A percentile compares a stretch with the other conserved stretches of the same genome.
phyloP scores from a whole-genome alignment of 2,113 vertebrate species.

The Podarcis cretensis region DNA sequence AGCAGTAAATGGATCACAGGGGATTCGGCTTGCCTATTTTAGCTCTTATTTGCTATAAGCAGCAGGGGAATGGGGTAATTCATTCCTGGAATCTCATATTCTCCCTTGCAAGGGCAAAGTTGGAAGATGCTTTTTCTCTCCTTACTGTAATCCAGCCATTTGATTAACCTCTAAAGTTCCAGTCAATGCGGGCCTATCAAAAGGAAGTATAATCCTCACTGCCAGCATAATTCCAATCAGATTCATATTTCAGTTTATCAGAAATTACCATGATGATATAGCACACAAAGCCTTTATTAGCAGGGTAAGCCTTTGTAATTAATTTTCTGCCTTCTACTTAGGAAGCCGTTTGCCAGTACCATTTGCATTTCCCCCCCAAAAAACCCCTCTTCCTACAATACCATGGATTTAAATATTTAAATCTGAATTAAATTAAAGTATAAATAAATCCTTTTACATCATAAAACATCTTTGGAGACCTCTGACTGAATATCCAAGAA shows the following conservation, averaged over 20 bases:
- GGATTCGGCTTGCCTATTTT: not conserved
- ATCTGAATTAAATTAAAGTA: conserved; percentile 68
- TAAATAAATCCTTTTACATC: conserved; percentile 65
- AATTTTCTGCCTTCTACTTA: conserved; percentile 60
- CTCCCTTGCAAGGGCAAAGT: not conserved
- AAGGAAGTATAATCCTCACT: conserved; percentile 49
- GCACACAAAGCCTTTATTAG: conserved; percentile 65
- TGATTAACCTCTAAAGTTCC: conserved; percentile 53
- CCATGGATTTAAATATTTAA: conserved; percentile 61
- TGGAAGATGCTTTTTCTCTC: not conserved
- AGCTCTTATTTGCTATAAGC: not conserved
- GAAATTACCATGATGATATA: conserved; percentile 54
- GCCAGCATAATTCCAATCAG: conserved; percentile 58
- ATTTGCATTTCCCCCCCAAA: conserved; percentile 48
- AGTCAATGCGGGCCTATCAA: conserved; percentile 52
- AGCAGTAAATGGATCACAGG: not conserved
- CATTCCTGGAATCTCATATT: not conserved
- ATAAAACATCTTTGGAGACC: conserved; percentile 51
- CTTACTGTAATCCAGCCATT: conserved; percentile 2
- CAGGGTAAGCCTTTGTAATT: conserved; percentile 59
- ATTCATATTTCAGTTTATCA: conserved; percentile 60
- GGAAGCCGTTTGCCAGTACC: conserved; percentile 54
- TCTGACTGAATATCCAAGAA: conserved; percentile 48
- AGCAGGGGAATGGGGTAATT: not conserved
- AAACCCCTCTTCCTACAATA: conserved; percentile 50